Base-by-base conservation (phyloP, 2,888 invertebrate genomes). In the Euzetes globulus region DNA sequence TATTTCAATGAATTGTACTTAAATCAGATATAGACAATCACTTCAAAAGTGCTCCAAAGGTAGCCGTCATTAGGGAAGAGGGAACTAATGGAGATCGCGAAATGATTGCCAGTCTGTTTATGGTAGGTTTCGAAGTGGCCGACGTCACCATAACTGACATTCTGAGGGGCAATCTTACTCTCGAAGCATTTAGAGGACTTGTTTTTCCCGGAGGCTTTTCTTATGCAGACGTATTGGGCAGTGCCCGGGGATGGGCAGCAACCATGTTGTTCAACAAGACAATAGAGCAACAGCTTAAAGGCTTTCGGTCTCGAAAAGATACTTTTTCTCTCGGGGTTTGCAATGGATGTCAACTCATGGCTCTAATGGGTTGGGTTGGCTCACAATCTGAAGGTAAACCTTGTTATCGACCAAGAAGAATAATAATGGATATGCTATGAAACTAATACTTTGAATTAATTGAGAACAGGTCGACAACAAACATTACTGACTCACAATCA, bases 191-290 rank as follows among this genome's bases (percentile, higher is more conserved):
- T 85, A 87, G 89, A 78, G 97, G 98, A 0, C 81, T 98, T 17
- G 88, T 94, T 70, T 98, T 98, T 82, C 97, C 97, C 0, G 98
- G 95, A 63, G 99, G 99, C n/a, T 99, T 99, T 83, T 97, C 96
- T 83, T 98, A 96, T 83, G 97, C 95, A 60, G 94, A 94, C 90
- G 98, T 97, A 0, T 85, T 97, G 72, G 98, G 98, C 6, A 96
- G 97, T 0, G 97, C 94, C 0, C 27, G 77, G 82, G 97, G 98
- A 52, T 98, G 98, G 98, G 95, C 97, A 0, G 95, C 93, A 0
- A 90, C 92, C 78, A 89, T 96, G 60, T 83, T 91, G 52, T 94
- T 92, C 82, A 91, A 93, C 79, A 86, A 88, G 13, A 85, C 85
- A 1, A 82, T 97, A n/a, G 86, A 86, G 77, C 84, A 87, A 0